phyloP scores from a whole-genome alignment of 2,797 vertebrate species.

The Sylvia borin region DNA sequence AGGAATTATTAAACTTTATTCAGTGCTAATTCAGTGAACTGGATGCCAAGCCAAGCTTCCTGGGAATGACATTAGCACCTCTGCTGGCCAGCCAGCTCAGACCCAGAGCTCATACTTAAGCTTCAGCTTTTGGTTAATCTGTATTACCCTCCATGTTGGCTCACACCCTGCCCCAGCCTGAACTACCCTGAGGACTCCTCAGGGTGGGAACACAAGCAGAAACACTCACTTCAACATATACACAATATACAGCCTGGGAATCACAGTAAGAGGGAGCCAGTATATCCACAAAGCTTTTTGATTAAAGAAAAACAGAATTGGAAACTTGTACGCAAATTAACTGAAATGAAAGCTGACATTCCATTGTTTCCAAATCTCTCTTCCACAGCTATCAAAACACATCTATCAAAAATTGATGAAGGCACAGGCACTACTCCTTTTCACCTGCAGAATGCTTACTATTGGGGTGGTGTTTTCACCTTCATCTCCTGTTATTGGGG shows the following conservation, averaged over 20 bases:
- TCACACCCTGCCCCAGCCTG: not conserved
- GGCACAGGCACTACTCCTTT: not conserved
- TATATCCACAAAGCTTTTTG: not conserved
- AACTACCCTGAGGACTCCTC: not conserved
- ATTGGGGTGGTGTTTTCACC: not conserved
- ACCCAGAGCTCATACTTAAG: not conserved
- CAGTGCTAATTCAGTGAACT: slow-evolving; percentile 60
- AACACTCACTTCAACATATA: not conserved
- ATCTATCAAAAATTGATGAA: not conserved
- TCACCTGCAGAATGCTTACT: not conserved
- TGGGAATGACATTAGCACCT: not conserved
- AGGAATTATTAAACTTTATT: slow-evolving; percentile 56
- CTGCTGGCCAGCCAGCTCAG: not conserved
- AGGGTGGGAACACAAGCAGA: not conserved
- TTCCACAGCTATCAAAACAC: not conserved
- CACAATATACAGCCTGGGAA: not conserved
- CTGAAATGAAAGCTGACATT: not conserved
- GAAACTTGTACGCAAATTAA: not conserved
- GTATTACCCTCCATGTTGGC: not conserved
- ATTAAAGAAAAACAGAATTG: not conserved
- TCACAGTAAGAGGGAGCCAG: not conserved
- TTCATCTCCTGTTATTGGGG: rapidly evolving
- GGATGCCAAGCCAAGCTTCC: slow-evolving; percentile 44
- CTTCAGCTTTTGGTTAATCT: not conserved
- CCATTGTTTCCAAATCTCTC: not conserved